Percentiles rank a stretch among this genome's conserved stretches.
phyloP scores from a whole-genome alignment of 2,888 invertebrate genomes.

The Oscheius sp. region DNA sequence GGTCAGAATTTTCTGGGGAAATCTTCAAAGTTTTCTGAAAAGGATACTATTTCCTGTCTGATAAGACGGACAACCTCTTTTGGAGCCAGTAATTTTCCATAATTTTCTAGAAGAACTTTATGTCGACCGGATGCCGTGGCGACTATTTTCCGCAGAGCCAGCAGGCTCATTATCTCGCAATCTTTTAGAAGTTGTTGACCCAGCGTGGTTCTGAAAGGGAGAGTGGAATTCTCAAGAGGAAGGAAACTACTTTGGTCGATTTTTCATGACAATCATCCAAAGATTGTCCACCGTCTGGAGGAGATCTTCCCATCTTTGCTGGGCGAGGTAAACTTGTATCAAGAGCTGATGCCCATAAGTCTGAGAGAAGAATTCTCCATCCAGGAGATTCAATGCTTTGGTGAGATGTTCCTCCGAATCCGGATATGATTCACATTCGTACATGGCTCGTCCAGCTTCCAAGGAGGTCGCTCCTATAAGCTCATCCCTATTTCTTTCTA shows the following conservation, averaged over 20 bases:
- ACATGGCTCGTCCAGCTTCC: conserved; percentile 17
- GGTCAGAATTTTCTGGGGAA: not conserved
- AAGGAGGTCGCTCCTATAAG: conserved; percentile 2
- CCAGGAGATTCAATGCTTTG: conserved; percentile 32
- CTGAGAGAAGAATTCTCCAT: conserved; percentile 23
- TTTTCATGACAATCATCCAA: conserved; percentile 41
- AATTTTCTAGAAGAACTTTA: conserved; percentile 33
- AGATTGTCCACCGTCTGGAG: conserved; percentile 34
- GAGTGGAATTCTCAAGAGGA: not conserved
- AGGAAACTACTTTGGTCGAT: conserved; percentile 23
- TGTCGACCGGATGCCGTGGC: conserved; percentile 31
- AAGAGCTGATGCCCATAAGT: not conserved
- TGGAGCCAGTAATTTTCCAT: not conserved
- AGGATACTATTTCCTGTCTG: not conserved
- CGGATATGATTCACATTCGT: conserved; percentile 6
- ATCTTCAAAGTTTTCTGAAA: not conserved
- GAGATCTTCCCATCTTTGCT: conserved; percentile 16
- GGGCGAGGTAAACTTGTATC: not conserved
- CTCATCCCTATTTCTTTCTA: not conserved
- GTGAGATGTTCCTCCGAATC: conserved; percentile 22
- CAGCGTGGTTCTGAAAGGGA: conserved; percentile 28
- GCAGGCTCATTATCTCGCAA: conserved; percentile 35
- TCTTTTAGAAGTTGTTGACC: conserved; percentile 30
- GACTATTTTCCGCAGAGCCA: conserved; percentile 20
- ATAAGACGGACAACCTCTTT: not conserved